Evolutionary conservation across 2,888 invertebrate genomes (phyloP), one percentile per base, ranked within the genome.

Genomic region (Sipunculus nudus): DNA sequence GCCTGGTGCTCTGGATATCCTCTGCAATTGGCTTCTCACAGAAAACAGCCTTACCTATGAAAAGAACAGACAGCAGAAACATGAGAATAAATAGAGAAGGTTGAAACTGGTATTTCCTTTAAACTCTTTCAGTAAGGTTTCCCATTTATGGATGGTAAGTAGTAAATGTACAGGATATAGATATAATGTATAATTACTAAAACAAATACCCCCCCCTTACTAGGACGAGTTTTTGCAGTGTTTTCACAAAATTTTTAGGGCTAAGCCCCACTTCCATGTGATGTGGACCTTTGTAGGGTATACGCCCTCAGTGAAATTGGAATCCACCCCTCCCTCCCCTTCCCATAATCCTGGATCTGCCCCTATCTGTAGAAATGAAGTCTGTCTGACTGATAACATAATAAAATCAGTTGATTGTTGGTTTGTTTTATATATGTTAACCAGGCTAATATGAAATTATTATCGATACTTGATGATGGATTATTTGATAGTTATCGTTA

Each of bases 21-120:
- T 88, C 87, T 0, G 89, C 88, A 10, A 90, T 87, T 0, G 90
- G 90, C 73, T 90, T 90, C 78, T 90, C 90, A 71, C 89, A 89
- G 77, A 89, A 89, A 0, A 90, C 89, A 23, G 88, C 87, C 75
- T 90, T 90, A 4, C 60, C 68, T 68, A 52, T 5, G 52, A 65
- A 66, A 35, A 26, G 25, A 25, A 58, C 23, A 21, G 41, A 16
- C 13, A 45, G 19, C 45, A n/a, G n/a, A n/a, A n/a, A n/a, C n/a
- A n/a, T n/a, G n/a, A n/a, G n/a, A n/a, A n/a, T n/a, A n/a, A n/a
- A n/a, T n/a, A n/a, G n/a, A n/a, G n/a, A n/a, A n/a, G n/a, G n/a
- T n/a, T n/a, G n/a, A n/a, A n/a, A n/a, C n/a, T n/a, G n/a, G n/a
- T n/a, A n/a, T n/a, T n/a, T n/a, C n/a, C n/a, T n/a, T n/a, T n/a